Conservation (phyloP, 2,797 vertebrate genomes). For the Lithobates sylvaticus region DNA sequence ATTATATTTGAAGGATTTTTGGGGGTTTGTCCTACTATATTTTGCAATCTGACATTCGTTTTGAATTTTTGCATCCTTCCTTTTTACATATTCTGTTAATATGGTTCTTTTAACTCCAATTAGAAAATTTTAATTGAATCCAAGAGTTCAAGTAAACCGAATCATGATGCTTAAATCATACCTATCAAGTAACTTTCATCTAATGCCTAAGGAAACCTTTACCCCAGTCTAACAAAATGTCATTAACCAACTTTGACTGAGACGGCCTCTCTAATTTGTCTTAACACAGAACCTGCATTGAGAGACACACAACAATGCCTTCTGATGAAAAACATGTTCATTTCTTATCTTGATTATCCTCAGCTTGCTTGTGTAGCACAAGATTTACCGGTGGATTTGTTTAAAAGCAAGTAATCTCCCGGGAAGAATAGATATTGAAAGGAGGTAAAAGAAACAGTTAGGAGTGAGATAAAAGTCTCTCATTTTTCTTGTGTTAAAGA, state of each 20-base stretch:
- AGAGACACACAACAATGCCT: conserved; percentile 63
- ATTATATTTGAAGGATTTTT: no score
- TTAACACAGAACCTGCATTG: conserved; percentile 46
- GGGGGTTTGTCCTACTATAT: no score
- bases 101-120: no score
- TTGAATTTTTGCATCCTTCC: no score
- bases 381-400: conserved; percentile 58
- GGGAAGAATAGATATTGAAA: conserved; percentile 62
- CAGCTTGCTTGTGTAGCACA: conserved; percentile 68
- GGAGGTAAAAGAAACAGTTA: conserved; percentile 52
- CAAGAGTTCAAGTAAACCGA: no score
- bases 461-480: conserved; percentile 55
- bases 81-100: no score
- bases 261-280: conserved; percentile 61
- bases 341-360: conserved; percentile 65
- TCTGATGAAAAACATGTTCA: conserved; percentile 24
- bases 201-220: no score
- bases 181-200: no score
- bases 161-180: no score
- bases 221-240: conserved; percentile 4
- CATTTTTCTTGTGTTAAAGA: conserved; percentile 17
- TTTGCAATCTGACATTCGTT: no score
- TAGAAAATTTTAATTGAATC: no score
- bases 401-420: conserved; percentile 64
- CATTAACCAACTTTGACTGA: not conserved